These are phyloP conservation scores for Adoxophyes honmai DNA, from an alignment of 1,140 invertebrate genomes.

Conservation along the genomic window DNA sequence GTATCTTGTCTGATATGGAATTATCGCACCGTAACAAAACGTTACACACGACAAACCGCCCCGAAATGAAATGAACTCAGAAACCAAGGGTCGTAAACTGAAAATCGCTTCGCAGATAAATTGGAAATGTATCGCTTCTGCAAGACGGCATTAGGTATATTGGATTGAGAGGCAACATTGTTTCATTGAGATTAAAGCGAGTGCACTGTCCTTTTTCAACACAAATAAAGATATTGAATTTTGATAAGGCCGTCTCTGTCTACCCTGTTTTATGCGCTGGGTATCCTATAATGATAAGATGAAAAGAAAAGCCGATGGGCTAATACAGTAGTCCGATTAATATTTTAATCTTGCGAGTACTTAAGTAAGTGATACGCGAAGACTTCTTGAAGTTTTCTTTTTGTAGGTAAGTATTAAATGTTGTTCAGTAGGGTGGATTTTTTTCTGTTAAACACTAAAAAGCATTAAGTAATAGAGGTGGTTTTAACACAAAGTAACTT, in stretches of 20 bases:
- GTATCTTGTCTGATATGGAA: conserved; percentile 1
- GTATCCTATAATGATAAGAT: conserved; percentile 16
- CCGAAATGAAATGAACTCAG: not conserved
- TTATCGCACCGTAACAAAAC: not conserved
- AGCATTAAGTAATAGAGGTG: no score
- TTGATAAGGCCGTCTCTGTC: conserved; percentile 62
- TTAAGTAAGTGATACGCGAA: no score
- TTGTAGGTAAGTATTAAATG: no score
- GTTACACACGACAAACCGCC: not conserved
- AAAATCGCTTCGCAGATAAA: conserved; percentile 11
- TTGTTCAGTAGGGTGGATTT: no score
- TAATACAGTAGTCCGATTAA: conserved; percentile 33
- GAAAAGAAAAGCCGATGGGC: conserved; percentile 42
- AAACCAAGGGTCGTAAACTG: conserved; percentile 8
- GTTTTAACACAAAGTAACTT: no score
- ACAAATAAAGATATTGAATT: conserved; percentile 73
- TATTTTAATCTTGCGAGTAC: conserved; percentile 12
- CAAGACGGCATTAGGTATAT: conserved; percentile 32
- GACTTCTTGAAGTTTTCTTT: no score
- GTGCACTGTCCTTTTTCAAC: conserved; percentile 62
- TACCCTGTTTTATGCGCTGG: conserved; percentile 37
- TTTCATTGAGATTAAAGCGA: conserved; percentile 63
- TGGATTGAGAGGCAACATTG: conserved; percentile 61
- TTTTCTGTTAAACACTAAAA: no score
- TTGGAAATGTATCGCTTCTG: conserved; percentile 30